These are phyloP conservation scores for Lissocephala sabroskyi DNA, from an alignment of 2,888 invertebrate species.

Conservation along the genomic window DNA sequence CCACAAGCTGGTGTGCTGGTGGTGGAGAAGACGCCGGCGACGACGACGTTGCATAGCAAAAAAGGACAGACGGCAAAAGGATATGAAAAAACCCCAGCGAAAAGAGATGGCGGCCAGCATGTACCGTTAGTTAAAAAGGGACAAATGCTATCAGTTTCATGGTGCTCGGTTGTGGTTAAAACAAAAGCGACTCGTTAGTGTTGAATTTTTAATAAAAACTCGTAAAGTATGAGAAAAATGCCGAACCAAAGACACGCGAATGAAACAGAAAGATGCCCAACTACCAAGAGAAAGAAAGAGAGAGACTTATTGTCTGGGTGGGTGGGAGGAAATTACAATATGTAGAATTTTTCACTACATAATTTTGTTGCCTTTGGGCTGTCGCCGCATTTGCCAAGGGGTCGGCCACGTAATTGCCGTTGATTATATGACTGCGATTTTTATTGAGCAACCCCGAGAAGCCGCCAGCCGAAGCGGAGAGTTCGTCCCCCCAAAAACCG, in stretches of 20 bases:
- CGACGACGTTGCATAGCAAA: not conserved
- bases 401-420: not conserved
- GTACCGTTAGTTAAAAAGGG: not conserved
- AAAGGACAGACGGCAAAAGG: not conserved
- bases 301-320: too few relatives aligned
- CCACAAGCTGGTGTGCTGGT: constrained; percentile 3
- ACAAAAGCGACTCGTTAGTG: constrained; percentile 50
- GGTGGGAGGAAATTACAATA: not conserved
- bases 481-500: not conserved
- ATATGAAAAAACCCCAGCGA: not conserved
- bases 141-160: not conserved
- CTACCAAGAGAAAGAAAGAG: too few relatives aligned
- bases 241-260: too few relatives aligned
- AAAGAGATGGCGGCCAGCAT: not conserved
- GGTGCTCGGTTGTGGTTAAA: not conserved
- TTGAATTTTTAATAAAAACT: constrained; percentile 53
- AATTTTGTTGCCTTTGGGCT: not conserved
- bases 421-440: not conserved
- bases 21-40: not conserved
- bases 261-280: too few relatives aligned
- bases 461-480: not conserved
- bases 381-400: not conserved
- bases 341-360: not conserved
- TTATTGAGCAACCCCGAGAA: not conserved
- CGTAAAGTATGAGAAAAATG: too few relatives aligned